phyloP scores from a whole-genome alignment of 2,888 invertebrate species.

The Macrophya annulata region DNA sequence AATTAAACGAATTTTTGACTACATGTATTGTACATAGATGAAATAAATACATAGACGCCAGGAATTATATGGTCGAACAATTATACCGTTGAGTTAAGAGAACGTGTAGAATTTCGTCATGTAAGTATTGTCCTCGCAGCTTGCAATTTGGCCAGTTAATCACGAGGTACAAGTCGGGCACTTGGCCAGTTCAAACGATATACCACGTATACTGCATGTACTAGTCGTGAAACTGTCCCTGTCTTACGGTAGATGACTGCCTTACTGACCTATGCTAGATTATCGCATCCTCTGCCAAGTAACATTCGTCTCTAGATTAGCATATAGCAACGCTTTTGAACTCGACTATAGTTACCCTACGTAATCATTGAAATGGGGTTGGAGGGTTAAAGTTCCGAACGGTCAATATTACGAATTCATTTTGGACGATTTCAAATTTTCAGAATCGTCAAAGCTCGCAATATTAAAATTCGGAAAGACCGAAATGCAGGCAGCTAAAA shows the following conservation, averaged over 20 bases:
- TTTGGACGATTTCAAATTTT: no score
- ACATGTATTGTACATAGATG: not conserved
- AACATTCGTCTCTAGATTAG: slow-evolving; percentile 17
- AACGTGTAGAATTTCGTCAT: slow-evolving; percentile 48
- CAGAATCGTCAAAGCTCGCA: no score
- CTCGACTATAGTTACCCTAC: not conserved
- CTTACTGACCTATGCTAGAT: slow-evolving; percentile 6
- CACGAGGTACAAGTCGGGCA: slow-evolving; percentile 46
- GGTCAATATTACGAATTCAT: no score
- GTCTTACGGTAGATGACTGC: not conserved
- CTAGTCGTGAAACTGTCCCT: slow-evolving; percentile 7
- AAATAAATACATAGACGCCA: no score
- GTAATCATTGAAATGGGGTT: not conserved
- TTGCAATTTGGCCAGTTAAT: slow-evolving; percentile 32
- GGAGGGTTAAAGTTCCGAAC: no score
- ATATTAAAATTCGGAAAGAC: no score
- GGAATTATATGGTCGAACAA: not conserved
- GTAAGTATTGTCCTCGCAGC: slow-evolving; percentile 40
- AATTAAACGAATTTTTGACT: no score
- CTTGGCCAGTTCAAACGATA: slow-evolving; percentile 36
- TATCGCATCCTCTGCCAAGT: not conserved
- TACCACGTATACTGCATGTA: not conserved
- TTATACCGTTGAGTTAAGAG: not conserved
- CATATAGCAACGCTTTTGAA: not conserved
- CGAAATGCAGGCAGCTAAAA: no score